Base-by-base conservation (phyloP, 2,797 vertebrate genomes). In the Scyliorhinus canicula region DNA sequence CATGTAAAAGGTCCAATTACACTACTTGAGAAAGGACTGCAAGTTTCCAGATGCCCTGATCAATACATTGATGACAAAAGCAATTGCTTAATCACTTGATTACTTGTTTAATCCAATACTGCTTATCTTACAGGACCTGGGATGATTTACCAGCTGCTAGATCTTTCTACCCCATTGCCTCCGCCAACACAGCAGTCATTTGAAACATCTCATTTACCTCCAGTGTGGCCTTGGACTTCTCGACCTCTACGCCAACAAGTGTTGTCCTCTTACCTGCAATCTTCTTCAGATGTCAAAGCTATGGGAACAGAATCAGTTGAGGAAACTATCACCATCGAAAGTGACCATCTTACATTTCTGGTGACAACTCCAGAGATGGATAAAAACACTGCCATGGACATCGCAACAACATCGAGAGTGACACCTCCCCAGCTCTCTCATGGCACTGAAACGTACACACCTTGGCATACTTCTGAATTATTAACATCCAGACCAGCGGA, bases 361-460 rank as follows among this genome's bases (percentile, higher is more conserved):
- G 96, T 97, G 95, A 95, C 97, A 95, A 97, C 97, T 60, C 95
- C 97, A 95, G 96, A 96, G 96, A 96, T 98, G 86, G 97, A 97
- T 95, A 96, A 96, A 0, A 96, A 96, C 44, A 95, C 96, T 95
- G 97, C 96, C 95, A 96, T 96, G 95, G 96, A 96, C 95, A 96
- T 97, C 55, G 95, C 96, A 96, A 97, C 97, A 95, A 96, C 97
- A 95, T 97, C 98, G 96, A 97, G 97, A 74, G 96, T 96, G 95
- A 97, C 96, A 96, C 96, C 97, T 0, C 96, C 98, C 44, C 97
- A 97, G 91, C 96, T 97, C 52, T 96, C 96, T 95, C 97, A 97
- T 95, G 97, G 97, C 96, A 98, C 97, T 26, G 97, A 97, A 95
- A 97, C 96, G 69, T 97, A 97, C 74, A 97, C 98, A 95, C 97